Percentiles rank a stretch among this genome's conserved stretches.
These are phyloP conservation scores for Synergus laeviventris DNA, from an alignment of 2,888 invertebrate species.

Conservation along the genomic window DNA sequence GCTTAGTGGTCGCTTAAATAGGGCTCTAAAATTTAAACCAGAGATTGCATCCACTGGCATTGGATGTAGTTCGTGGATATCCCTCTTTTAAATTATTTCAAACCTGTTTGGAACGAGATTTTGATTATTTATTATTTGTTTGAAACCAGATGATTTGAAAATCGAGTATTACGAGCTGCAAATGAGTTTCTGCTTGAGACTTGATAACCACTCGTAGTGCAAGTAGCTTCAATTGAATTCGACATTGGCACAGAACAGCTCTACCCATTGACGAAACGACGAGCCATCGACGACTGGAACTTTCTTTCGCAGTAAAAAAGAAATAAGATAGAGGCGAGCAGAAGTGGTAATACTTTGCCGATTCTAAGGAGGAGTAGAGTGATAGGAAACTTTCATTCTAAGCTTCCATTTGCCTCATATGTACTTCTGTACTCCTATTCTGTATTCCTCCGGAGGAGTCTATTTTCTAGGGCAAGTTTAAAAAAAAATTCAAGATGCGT, in stretches of 20 bases:
- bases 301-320: constrained; percentile 19
- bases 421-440: not conserved
- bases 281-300: constrained; percentile 3
- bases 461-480: not conserved
- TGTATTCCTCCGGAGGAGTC: not conserved
- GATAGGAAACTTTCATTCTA: constrained; percentile 17
- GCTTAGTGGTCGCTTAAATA: no score
- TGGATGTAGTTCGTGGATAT: no score
- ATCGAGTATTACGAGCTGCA: not conserved
- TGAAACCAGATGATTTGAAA: not conserved
- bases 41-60: no score
- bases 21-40: no score
- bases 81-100: no score
- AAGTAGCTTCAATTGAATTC: not conserved
- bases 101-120: no score
- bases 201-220: not conserved
- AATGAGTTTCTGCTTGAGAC: not conserved
- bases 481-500: not conserved
- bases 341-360: constrained; percentile 24
- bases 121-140: no score
- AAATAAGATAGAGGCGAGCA: not conserved
- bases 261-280: constrained; percentile 2
- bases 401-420: not conserved
- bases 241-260: not conserved
- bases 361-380: constrained; percentile 6